Evolutionary conservation across 92 coral and sea anemone genomes (phyloP), one percentile per base, ranked within the genome.

Genomic region (Meandrina meandrites): DNA sequence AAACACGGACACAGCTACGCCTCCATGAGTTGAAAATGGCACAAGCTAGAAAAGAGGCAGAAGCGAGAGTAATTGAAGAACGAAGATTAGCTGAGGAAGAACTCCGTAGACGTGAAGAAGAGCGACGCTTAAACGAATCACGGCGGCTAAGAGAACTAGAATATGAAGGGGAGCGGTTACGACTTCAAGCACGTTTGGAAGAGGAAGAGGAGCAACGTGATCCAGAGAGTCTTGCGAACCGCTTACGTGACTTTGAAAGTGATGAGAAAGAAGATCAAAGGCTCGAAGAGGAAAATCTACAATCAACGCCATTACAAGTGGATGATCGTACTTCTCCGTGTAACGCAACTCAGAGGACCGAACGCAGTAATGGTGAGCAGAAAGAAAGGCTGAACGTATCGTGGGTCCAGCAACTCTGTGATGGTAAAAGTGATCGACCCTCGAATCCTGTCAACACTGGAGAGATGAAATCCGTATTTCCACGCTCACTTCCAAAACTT

Each of bases 221-320:
- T 58, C 90, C 87, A 47, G 78, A 86, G 69, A 73, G 71, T 74
- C 81, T 90, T 37, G 87, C 57, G 69, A 90, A 86, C 85, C 87
- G 90, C 72, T 72, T 76, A 11, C 56, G 79, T 18, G 90, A 90
- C 66, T 82, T 76, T 30, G 88, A 82, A 32, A 82, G 76, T 28
- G 68, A 10, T 27, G 70, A 56, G 14, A 36, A 53, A 7, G 70
- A 71, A 54, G 53, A 30, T 18, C 68, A 79, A 27, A 31, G 22
- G 34, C 70, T 24, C 17, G 27, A 79, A 56, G 54, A 56, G 12
- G 17, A 60, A 47, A 15, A 22, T 45, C 60, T 3, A 18, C 54
- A 15, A 18, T 54, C 19, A 54, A 54, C 19, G 18, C 60, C 60
- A 10, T 54, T 13, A 17, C 60, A 12, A 54, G 18, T 3, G 60